phyloP scores from a whole-genome alignment of 2,797 vertebrate species.

The Huso huso region DNA sequence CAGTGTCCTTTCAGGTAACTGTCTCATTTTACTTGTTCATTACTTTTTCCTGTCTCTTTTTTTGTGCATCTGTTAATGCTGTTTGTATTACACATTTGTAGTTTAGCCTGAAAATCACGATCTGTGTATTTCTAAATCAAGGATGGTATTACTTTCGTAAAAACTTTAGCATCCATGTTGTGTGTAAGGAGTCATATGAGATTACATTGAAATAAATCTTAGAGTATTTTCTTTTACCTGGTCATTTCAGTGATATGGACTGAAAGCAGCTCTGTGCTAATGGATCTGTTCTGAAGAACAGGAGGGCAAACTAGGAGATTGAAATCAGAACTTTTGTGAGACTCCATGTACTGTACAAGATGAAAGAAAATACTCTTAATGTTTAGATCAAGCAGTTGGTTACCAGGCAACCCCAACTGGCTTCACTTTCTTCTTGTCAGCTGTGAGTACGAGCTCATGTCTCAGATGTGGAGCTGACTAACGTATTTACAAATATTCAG shows the following conservation, averaged over 20 bases:
- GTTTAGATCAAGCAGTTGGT: not conserved
- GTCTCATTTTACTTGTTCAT: slow-evolving; percentile 20
- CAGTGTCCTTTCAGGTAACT: slow-evolving; percentile 50
- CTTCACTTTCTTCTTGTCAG: not conserved
- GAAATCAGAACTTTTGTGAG: slow-evolving; percentile 23
- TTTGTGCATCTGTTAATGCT: not conserved
- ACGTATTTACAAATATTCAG: too few species aligned
- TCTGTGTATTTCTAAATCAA: not conserved
- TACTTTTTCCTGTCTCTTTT: not conserved
- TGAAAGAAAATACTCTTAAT: slow-evolving; percentile 13
- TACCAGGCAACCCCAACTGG: not conserved
- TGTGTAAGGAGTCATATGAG: too few species aligned
- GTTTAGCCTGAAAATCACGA: too few species aligned
- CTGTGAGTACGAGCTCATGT: too few species aligned
- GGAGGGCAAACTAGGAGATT: slow-evolving; percentile 13
- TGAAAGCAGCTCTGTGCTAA: not conserved
- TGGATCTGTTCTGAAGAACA: slow-evolving; percentile 2
- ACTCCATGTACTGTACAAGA: slow-evolving; percentile 6
- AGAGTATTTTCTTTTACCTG: slow-evolving; percentile 16
- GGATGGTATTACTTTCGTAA: too few species aligned
- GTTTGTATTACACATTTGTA: not conserved
- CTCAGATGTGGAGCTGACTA: too few species aligned
- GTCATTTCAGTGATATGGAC: slow-evolving; percentile 9
- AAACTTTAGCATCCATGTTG: too few species aligned
- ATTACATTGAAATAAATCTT: not conserved